These are phyloP conservation scores for Barypeithes pellucidus DNA, from an alignment of 2,888 invertebrate genomes.

Conservation along the genomic window DNA sequence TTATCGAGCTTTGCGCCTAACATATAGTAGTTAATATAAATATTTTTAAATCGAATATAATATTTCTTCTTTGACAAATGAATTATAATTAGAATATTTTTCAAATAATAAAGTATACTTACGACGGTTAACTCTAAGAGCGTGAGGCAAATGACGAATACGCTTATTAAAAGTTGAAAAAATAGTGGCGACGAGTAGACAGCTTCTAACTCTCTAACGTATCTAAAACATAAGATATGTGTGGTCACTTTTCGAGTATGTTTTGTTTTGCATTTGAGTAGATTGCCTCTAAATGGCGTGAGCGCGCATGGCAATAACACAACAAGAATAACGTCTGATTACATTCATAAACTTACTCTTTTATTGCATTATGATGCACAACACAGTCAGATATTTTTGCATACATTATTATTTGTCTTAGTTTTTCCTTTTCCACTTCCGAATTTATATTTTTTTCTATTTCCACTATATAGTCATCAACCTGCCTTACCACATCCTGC, in stretches of 20 bases:
- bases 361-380: slow-evolving; percentile 5
- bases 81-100: too few species aligned
- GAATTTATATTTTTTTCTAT: not conserved
- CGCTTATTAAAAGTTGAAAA: not conserved
- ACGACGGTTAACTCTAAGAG: not conserved
- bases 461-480: not conserved
- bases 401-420: not conserved
- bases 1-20: too few species aligned
- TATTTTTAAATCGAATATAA: too few species aligned
- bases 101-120: slow-evolving; percentile 1
- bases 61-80: too few species aligned
- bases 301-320: too few species aligned
- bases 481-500: not conserved
- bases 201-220: slow-evolving; percentile 1
- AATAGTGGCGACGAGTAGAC: not conserved
- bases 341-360: not conserved
- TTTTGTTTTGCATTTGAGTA: too few species aligned
- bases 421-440: not conserved
- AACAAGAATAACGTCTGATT: too few species aligned
- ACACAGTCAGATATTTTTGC: slow-evolving; percentile 1
- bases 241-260: too few species aligned
- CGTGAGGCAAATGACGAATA: not conserved
- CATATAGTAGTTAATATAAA: too few species aligned
- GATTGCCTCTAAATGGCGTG: too few species aligned
- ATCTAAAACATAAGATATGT: not conserved